These are phyloP conservation scores for Hephaestus fuliginosus DNA, from an alignment of 2,797 vertebrate genomes.

Conservation along the genomic window DNA sequence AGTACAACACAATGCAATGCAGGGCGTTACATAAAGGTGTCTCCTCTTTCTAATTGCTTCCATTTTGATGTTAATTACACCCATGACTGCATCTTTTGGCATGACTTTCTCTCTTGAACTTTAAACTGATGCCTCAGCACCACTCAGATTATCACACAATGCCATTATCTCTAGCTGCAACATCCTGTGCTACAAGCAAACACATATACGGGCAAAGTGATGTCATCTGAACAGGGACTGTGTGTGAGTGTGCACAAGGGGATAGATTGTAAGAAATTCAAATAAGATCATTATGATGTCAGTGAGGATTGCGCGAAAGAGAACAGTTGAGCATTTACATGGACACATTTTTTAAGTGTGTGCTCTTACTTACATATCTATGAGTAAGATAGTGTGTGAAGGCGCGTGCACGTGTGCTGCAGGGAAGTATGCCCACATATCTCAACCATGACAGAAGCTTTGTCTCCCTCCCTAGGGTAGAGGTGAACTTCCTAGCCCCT, in stretches of 20 bases:
- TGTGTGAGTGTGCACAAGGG: conserved; percentile 13
- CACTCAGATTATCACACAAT: conserved; percentile 3
- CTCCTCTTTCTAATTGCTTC: conserved; percentile 14
- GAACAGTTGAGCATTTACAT: conserved; percentile 6
- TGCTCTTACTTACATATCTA: conserved; percentile 7
- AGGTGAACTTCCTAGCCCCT: conserved; percentile 60
- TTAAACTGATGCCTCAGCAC: conserved; percentile 19
- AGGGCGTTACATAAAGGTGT: background rate
- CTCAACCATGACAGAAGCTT: conserved; percentile 60
- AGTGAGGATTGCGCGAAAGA: background rate
- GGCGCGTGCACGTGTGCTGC: background rate
- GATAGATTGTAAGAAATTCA: conserved; percentile 8
- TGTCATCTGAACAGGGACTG: conserved; percentile 16
- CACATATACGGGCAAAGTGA: conserved; percentile 31
- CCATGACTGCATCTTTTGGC: conserved; percentile 27
- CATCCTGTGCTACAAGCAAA: conserved; percentile 27
- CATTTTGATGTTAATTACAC: conserved; percentile 7
- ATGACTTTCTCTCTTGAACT: conserved; percentile 15
- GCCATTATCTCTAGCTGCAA: conserved; percentile 22
- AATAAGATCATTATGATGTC: conserved; percentile 25
- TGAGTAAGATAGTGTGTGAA: background rate
- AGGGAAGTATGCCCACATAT: conserved; percentile 42
- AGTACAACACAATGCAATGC: conserved; percentile 10
- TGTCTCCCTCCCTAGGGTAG: conserved; percentile 45
- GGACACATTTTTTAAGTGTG: conserved; percentile 9